phyloP scores from a whole-genome alignment of 2,888 invertebrate genomes.

The Cantharis rufa region DNA sequence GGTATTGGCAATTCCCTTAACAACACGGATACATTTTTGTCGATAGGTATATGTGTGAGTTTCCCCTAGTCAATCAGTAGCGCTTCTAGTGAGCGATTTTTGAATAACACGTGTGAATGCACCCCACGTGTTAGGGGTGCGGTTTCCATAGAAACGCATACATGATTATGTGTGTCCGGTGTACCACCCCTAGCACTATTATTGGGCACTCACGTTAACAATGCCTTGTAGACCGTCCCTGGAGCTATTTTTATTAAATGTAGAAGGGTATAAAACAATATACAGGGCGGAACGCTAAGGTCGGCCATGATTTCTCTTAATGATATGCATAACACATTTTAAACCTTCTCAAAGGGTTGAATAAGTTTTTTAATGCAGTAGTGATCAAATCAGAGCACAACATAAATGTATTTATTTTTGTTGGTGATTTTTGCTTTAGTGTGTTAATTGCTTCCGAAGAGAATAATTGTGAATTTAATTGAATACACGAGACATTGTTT shows the following conservation, averaged over 20 bases:
- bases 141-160: conserved; percentile 46
- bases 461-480: not conserved
- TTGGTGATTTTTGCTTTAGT: conserved; percentile 1
- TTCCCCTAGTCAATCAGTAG: conserved; percentile 30
- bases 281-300: conserved; percentile 42
- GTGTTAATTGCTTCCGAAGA: conserved; percentile 7
- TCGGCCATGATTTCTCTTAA: conserved; percentile 40
- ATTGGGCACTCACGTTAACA: conserved; percentile 45
- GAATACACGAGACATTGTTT: not conserved
- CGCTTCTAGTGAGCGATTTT: conserved; percentile 33
- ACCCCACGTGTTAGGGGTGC: conserved; percentile 44
- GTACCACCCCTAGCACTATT: conserved; percentile 43
- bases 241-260: conserved; percentile 20
- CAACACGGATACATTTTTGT: conserved; percentile 29
- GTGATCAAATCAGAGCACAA: conserved; percentile 30
- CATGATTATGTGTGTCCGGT: conserved; percentile 47
- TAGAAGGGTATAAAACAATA: conserved; percentile 48
- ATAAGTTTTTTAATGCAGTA: conserved; percentile 32
- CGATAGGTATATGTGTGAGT: conserved; percentile 19
- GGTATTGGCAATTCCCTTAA: conserved; percentile 30
- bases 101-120: conserved; percentile 36
- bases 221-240: conserved; percentile 45
- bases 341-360: conserved; percentile 36
- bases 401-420: conserved; percentile 16
- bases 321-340: conserved; percentile 25